Evolutionary conservation across 2,888 invertebrate genomes (phyloP).

Genomic region (Caenorhabditis japonica): DNA sequence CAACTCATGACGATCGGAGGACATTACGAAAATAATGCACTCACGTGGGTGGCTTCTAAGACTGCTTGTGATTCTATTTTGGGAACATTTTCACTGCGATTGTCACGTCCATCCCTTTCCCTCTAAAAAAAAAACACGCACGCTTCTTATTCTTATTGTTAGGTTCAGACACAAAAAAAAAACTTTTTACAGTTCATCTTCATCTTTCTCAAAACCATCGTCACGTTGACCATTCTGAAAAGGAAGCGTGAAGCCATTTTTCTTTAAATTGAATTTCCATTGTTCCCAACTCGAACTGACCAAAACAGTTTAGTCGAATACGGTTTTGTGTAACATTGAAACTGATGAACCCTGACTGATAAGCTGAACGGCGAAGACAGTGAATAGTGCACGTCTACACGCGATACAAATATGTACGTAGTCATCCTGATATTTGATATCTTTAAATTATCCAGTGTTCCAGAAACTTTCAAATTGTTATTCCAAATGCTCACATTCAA

Average conservation of each 20-base stretch:
- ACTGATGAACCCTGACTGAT: no score
- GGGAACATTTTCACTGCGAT: no score
- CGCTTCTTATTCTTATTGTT: constrained; percentile 15
- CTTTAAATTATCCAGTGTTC: no score
- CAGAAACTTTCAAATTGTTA: no score
- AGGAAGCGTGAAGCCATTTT: background rate
- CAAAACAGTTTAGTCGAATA: constrained; percentile 19
- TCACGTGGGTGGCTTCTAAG: constrained; percentile 13
- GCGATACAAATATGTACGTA: no score
- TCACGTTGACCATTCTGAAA: constrained; percentile 11
- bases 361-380: constrained; percentile 18
- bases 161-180: background rate
- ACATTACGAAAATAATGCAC: constrained; percentile 33
- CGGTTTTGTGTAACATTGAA: constrained; percentile 35
- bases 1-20: constrained; percentile 31
- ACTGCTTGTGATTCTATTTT: constrained; percentile 15
- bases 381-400: no score
- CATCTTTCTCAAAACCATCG: constrained; percentile 4
- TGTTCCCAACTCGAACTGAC: constrained; percentile 30
- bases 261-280: constrained; percentile 18
- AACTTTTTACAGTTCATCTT: constrained; percentile 19
- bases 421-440: no score
- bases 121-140: constrained; percentile 28
- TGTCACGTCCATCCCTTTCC: background rate
- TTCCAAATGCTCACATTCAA: no score